Evolutionary conservation across 2,888 invertebrate genomes (phyloP).

Genomic region (Lamproptera curius): DNA sequence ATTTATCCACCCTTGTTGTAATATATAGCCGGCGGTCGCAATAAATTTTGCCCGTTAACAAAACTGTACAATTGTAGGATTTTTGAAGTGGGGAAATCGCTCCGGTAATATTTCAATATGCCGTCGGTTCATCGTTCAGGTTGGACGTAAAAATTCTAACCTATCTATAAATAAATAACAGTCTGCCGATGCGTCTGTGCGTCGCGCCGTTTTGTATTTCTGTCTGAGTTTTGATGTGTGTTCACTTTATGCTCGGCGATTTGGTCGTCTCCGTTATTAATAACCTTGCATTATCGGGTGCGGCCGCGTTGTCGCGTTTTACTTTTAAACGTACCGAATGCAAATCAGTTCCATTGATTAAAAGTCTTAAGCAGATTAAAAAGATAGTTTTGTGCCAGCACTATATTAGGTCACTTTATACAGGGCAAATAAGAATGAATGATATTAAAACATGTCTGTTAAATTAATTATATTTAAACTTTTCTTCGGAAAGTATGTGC

Average conservation of each 20-base stretch:
- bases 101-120: constrained; percentile 30
- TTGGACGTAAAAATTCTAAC: constrained; percentile 32
- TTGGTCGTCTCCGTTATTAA: constrained; percentile 52
- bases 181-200: constrained; percentile 59
- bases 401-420: no score
- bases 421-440: no score
- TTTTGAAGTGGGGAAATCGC: constrained; percentile 13
- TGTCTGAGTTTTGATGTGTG: constrained; percentile 54
- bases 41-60: constrained; percentile 24
- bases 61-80: constrained; percentile 22
- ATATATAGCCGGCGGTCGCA: constrained; percentile 15
- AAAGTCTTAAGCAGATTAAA: no score
- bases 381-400: no score
- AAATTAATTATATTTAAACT: no score
- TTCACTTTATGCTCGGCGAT: constrained; percentile 54
- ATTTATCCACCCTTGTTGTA: constrained; percentile 9
- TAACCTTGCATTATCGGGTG: constrained; percentile 40
- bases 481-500: no score
- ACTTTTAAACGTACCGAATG: no score
- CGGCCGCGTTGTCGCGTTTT: not conserved
- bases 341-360: no score
- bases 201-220: constrained; percentile 53
- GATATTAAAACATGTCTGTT: no score
- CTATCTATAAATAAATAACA: constrained; percentile 36
- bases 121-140: constrained; percentile 23